phyloP scores from a whole-genome alignment of 1,140 invertebrate genomes.

The Metaphire vulgaris region DNA sequence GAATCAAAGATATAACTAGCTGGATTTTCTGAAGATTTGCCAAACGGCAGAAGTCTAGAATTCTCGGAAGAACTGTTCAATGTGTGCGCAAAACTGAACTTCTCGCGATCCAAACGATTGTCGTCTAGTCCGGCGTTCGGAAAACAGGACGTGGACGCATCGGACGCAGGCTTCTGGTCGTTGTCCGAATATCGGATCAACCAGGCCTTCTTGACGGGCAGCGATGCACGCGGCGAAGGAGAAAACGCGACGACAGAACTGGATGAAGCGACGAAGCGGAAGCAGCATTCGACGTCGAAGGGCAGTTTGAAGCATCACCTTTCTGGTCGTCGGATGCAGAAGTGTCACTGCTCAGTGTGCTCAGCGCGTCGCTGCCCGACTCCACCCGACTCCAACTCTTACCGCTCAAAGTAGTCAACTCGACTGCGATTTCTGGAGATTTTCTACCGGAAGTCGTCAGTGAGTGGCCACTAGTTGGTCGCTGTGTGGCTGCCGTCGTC shows the following conservation, averaged over 20 bases:
- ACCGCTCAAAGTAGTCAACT: no score
- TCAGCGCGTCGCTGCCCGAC: background rate
- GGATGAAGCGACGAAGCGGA: background rate
- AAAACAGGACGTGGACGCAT: background rate
- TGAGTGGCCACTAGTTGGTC: no score
- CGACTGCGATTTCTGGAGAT: no score
- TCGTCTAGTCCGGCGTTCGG: no score
- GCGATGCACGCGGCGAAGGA: background rate
- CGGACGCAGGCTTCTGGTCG: background rate
- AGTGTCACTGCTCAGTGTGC: background rate
- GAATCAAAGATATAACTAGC: no score
- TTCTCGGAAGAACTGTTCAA: no score
- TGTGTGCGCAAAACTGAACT: no score
- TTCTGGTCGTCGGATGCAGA: background rate
- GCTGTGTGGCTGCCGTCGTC: no score
- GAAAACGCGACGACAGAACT: background rate
- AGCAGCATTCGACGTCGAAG: background rate
- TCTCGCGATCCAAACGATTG: no score
- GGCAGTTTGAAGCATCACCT: background rate
- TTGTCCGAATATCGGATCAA: background rate
- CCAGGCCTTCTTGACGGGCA: background rate
- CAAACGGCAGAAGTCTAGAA: no score
- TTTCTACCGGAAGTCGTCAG: no score
- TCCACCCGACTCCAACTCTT: background rate
- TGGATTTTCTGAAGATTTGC: no score